phyloP scores from a whole-genome alignment of 1,140 invertebrate genomes.

The Phymastichus coffea region DNA sequence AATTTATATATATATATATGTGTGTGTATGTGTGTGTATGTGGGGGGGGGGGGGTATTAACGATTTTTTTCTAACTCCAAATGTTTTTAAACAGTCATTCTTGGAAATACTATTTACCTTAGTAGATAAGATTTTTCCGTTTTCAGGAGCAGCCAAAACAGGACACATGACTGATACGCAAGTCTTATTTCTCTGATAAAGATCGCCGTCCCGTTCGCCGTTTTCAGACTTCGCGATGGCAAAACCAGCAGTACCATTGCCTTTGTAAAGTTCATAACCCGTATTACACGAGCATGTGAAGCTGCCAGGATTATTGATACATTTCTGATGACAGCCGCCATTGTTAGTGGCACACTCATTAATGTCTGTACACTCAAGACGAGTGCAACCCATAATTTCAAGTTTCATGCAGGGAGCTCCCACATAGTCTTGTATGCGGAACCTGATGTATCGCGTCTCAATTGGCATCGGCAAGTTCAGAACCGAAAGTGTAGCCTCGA shows the following conservation, averaged over 20 bases:
- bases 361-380: slow-evolving; percentile 87
- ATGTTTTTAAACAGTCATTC: too few relatives aligned
- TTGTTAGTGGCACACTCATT: slow-evolving; percentile 90
- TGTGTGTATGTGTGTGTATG: too few relatives aligned
- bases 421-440: slow-evolving; percentile 87
- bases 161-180: slow-evolving; percentile 93
- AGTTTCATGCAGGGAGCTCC: slow-evolving; percentile 86
- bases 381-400: slow-evolving; percentile 91
- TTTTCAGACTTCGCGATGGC: slow-evolving; percentile 78
- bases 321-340: slow-evolving; percentile 93
- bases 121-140: slow-evolving; percentile 84
- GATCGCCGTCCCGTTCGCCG: slow-evolving; percentile 83
- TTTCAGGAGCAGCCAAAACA: slow-evolving; percentile 75
- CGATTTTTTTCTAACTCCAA: background rate
- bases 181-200: slow-evolving; percentile 90
- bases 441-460: slow-evolving; percentile 85
- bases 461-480: slow-evolving; percentile 88
- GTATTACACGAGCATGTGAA: slow-evolving; percentile 88
- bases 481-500: slow-evolving; percentile 84
- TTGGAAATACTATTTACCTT: slow-evolving; percentile 58
- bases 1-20: slow-evolving; percentile 9
- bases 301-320: slow-evolving; percentile 84
- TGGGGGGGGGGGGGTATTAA: background rate
- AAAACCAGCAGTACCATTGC: slow-evolving; percentile 91
- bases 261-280: slow-evolving; percentile 87